Evolutionary conservation across 2,113 vertebrate genomes (phyloP).

Genomic region (Perca schrenkii): DNA sequence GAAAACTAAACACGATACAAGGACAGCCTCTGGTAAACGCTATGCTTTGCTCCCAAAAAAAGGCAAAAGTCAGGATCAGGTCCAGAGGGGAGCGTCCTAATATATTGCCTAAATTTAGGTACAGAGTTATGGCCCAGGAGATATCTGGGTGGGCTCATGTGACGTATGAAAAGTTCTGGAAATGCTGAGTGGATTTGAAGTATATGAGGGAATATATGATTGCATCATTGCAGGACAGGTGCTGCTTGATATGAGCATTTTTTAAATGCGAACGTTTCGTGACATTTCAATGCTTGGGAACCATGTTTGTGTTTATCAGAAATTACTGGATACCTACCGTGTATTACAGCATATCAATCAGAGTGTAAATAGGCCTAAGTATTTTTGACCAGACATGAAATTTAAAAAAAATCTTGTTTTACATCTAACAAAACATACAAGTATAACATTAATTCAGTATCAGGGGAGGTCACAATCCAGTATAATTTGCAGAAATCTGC

Average conservation of each 20-base stretch:
- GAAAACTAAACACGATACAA: constrained; percentile 71
- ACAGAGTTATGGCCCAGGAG: constrained; percentile 80
- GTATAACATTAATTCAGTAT: neutral
- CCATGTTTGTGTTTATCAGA: constrained; percentile 69
- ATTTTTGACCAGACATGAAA: constrained; percentile 1
- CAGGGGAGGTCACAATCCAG: constrained; percentile 21
- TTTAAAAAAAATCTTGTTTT: neutral
- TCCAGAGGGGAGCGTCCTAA: constrained; percentile 69
- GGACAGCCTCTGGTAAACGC: constrained; percentile 65
- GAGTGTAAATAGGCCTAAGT: neutral
- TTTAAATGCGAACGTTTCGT: constrained; percentile 70
- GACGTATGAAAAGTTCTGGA: constrained; percentile 85
- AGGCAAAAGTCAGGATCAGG: constrained; percentile 76
- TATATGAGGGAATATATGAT: constrained; percentile 87
- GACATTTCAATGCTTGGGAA: constrained; percentile 83
- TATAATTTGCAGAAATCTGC: constrained; percentile 43
- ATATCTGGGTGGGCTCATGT: constrained; percentile 83
- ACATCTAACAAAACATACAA: neutral
- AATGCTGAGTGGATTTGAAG: constrained; percentile 85
- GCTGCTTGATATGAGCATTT: constrained; percentile 83
- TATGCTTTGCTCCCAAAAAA: constrained; percentile 78
- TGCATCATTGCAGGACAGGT: constrained; percentile 92
- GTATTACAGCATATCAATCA: neutral
- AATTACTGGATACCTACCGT: neutral
- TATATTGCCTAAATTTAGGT: constrained; percentile 88